These are phyloP conservation scores for Uria aalge DNA, from an alignment of 2,113 vertebrate genomes.

Conservation along the genomic window DNA sequence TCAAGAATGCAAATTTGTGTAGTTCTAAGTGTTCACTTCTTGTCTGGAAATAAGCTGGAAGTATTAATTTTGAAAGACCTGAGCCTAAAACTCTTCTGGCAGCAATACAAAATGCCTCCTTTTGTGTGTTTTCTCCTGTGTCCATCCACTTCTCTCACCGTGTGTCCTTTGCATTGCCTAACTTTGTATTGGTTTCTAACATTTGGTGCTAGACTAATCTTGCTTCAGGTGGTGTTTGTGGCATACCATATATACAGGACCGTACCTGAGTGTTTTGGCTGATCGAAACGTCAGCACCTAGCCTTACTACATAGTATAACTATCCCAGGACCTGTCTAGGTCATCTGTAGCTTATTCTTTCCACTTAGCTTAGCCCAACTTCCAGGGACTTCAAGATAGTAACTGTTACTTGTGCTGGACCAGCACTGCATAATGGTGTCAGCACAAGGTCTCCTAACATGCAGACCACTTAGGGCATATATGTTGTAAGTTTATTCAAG, in stretches of 20 bases:
- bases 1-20: neutral
- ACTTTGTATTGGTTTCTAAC: neutral
- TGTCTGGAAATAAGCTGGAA: neutral
- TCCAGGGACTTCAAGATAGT: neutral
- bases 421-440: fast-evolving
- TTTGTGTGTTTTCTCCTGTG: neutral
- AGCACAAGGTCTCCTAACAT: neutral
- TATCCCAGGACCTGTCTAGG: neutral
- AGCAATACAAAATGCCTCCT: neutral
- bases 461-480: neutral
- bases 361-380: neutral
- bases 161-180: neutral
- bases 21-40: neutral
- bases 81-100: neutral
- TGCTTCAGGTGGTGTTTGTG: neutral
- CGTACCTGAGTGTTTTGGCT: neutral
- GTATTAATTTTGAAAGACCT: neutral
- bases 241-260: neutral
- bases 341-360: neutral
- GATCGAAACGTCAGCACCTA: neutral
- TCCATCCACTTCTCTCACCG: neutral
- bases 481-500: neutral
- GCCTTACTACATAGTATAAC: neutral
- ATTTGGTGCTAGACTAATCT: neutral
- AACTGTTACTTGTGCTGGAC: neutral